These are phyloP conservation scores for Notothenia coriiceps DNA, from an alignment of 2,113 vertebrate genomes.

Conservation along the genomic window DNA sequence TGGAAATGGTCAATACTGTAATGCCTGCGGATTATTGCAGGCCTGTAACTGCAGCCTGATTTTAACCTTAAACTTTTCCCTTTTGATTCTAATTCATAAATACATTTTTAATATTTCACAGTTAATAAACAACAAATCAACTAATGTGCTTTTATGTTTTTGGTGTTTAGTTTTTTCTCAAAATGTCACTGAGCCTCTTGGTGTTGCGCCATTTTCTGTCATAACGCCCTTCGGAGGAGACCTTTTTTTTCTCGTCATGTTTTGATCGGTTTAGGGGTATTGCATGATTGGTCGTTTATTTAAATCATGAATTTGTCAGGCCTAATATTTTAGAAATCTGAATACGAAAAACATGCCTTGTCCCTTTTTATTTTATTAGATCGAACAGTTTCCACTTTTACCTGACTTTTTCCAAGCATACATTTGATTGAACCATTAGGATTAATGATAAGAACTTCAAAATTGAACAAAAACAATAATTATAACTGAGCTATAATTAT, in stretches of 20 bases:
- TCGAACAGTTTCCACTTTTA: no score
- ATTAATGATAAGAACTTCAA: neutral
- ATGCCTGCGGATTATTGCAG: conserved; percentile 60
- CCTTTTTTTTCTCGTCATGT: rapidly evolving
- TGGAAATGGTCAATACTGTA: neutral
- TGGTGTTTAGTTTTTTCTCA: rapidly evolving
- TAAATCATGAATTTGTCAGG: neutral
- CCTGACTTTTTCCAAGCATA: neutral
- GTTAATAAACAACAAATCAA: neutral
- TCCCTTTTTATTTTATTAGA: neutral
- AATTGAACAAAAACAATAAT: neutral
- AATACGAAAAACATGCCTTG: neutral
- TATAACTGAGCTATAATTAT: neutral
- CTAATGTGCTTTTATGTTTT: no score
- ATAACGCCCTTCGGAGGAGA: conserved; percentile 39
- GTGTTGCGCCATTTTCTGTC: conserved; percentile 57
- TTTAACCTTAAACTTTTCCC: conserved; percentile 14
- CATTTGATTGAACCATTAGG: neutral
- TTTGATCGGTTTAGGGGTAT: neutral
- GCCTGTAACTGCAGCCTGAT: conserved; percentile 42
- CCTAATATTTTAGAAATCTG: neutral
- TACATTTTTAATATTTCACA: neutral
- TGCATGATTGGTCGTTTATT: neutral
- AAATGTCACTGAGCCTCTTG: neutral
- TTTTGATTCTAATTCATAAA: neutral